Evolutionary conservation across 2,113 vertebrate genomes (phyloP).

Genomic region (Thunnus maccoyii): DNA sequence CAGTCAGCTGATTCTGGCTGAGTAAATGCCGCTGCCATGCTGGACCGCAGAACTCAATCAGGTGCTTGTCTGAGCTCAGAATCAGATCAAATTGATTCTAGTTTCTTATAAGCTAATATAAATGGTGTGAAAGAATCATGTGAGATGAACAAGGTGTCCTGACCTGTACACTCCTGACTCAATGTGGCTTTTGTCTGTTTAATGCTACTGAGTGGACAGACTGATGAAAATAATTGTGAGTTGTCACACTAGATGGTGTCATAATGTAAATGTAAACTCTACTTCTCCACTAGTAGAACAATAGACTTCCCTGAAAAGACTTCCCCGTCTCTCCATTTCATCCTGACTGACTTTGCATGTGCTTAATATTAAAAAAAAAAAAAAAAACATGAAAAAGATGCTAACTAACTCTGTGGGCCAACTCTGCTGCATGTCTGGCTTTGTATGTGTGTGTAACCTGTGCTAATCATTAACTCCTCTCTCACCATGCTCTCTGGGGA

Average conservation of each 20-base stretch:
- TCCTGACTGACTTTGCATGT: neutral
- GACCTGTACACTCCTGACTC: neutral
- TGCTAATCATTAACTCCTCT: conserved; percentile 80
- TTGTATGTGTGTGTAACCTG: conserved; percentile 40
- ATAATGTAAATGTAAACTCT: neutral
- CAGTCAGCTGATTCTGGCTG: conserved; percentile 24
- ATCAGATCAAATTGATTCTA: conserved; percentile 12
- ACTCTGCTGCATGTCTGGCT: neutral
- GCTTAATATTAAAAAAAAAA: neutral
- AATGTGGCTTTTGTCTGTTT: too few species aligned
- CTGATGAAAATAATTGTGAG: neutral
- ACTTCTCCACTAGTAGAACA: neutral
- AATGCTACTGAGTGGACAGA: neutral
- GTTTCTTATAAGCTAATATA: neutral
- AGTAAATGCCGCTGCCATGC: neutral
- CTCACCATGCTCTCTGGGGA: conserved; percentile 82
- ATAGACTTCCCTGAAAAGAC: neutral
- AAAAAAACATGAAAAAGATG: neutral
- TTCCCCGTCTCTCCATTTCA: neutral
- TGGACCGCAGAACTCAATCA: neutral
- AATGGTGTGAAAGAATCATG: conserved; percentile 13
- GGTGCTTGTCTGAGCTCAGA: conserved; percentile 21
- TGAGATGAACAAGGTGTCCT: neutral
- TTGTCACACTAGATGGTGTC: neutral
- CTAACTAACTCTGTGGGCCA: neutral